A percentile compares a stretch with the other conserved stretches of the same genome.
phyloP scores from a whole-genome alignment of 1,140 invertebrate genomes.

The Pinna nobilis region DNA sequence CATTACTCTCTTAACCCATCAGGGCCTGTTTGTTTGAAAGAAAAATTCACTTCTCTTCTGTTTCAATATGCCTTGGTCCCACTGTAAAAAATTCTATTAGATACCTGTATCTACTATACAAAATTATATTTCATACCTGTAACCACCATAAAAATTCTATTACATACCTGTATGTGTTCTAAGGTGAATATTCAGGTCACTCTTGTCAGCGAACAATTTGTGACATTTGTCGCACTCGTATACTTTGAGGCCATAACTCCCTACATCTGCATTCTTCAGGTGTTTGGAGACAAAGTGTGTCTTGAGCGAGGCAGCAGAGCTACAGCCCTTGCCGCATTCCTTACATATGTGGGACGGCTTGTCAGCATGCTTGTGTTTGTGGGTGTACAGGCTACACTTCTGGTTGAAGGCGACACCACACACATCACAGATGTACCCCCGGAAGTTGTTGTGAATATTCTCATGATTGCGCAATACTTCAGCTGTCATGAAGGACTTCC shows the following conservation, averaged over 20 bases:
- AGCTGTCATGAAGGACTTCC: neutral
- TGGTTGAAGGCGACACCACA: conserved; percentile 7
- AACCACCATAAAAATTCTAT: neutral
- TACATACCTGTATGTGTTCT: conserved; percentile 12
- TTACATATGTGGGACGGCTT: conserved; percentile 1
- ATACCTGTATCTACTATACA: neutral
- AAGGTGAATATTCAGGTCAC: conserved; percentile 11
- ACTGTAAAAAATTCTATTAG: neutral
- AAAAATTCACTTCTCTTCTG: neutral
- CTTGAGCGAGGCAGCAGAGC: neutral
- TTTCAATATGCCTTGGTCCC: neutral
- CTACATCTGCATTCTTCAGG: conserved; percentile 1
- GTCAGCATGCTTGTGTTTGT: conserved; percentile 5
- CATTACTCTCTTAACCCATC: no score
- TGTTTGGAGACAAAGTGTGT: conserved; percentile 9
- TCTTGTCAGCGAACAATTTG: conserved; percentile 18
- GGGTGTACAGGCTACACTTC: conserved; percentile 8
- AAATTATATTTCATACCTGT: neutral
- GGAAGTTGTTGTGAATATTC: conserved; percentile 6
- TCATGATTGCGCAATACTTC: neutral
- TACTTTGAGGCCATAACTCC: neutral
- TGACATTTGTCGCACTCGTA: conserved; percentile 7
- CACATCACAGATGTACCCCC: conserved; percentile 14
- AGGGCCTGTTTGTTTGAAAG: no score
- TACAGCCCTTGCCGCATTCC: conserved; percentile 2